Evolutionary conservation across 2,888 invertebrate genomes (phyloP), one percentile per base, ranked within the genome.

Genomic region (Hyalella azteca): DNA sequence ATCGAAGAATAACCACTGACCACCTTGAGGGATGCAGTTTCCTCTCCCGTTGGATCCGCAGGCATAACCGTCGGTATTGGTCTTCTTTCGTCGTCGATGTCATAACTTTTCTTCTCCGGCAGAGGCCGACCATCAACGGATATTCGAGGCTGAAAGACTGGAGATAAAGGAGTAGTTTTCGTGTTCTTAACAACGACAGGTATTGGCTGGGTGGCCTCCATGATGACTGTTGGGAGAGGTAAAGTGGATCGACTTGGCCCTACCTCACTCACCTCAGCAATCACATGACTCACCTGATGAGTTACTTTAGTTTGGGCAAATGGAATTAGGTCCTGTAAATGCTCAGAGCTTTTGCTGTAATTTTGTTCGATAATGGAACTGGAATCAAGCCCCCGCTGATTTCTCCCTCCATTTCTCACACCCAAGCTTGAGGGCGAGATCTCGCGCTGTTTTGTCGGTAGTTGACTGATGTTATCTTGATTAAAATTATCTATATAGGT

Each of bases 1-100:
- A 73, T 73, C 7, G 73, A 73, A 41, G 73, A 19, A 22, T 73
- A 73, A 5, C 40, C 39, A n/a, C 73, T 73, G 11, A 73, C 73
- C 7, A 73, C 73, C n/a, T 41, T n/a, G n/a, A 40, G 73, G 11
- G 22, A n/a, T 15, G 15, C 32, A 5, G 7, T 26, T 40, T 13
- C 22, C 2, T 40, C 73, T 26, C 59, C 11, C 19, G 9, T 26
- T 11, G 15, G 7, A 36, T 73, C 73, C 19, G 73, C 39, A 2
- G 73, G 41, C 29, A 32, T 15, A 40, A 66, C 11, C 39, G 73
- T 73, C 0, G 59, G 59, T 29, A 59, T 59, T 3, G 59, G 59
- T 1, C 1, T 26, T 1, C 15, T 32, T 15, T 59, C 59, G 5
- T 29, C 29, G 9, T 22, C 32, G 11, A 5, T 13, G 7, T 59